Evolutionary conservation across 2,888 invertebrate genomes (phyloP).

Genomic region (Digitonthophagus gazella): DNA sequence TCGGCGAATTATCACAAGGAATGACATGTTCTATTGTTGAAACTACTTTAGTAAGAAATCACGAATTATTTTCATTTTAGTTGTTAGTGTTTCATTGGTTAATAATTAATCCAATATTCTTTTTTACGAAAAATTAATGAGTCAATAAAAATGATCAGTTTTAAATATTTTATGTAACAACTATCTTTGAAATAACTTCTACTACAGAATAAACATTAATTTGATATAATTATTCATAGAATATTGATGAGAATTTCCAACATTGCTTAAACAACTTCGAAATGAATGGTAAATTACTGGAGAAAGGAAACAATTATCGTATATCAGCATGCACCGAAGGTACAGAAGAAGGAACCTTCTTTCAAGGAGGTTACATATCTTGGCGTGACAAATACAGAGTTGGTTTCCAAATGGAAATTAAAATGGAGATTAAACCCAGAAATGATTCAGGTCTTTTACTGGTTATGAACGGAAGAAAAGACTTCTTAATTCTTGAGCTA

Average conservation of each 20-base stretch:
- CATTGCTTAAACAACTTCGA: slow-evolving; percentile 81
- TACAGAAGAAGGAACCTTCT: slow-evolving; percentile 81
- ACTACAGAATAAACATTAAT: too few relatives aligned
- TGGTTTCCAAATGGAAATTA: slow-evolving; percentile 74
- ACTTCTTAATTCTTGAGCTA: slow-evolving; percentile 85
- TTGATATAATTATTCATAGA: too few relatives aligned
- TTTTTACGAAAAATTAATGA: too few relatives aligned
- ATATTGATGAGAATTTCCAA: slow-evolving; percentile 64
- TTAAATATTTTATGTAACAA: not conserved
- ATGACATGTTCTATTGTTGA: slow-evolving; percentile 49
- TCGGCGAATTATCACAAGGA: slow-evolving; percentile 73
- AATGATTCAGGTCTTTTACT: slow-evolving; percentile 80
- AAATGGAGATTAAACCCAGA: slow-evolving; percentile 84
- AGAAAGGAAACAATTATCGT: slow-evolving; percentile 59
- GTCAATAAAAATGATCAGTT: too few relatives aligned
- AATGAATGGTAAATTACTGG: slow-evolving; percentile 67
- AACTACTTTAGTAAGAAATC: slow-evolving; percentile 43
- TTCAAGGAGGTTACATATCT: slow-evolving; percentile 75
- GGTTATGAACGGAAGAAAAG: slow-evolving; percentile 78
- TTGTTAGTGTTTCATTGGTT: too few relatives aligned
- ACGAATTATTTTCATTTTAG: too few relatives aligned
- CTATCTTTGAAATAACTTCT: not conserved
- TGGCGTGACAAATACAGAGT: slow-evolving; percentile 69
- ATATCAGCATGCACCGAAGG: slow-evolving; percentile 77
- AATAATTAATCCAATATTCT: too few relatives aligned